These are phyloP conservation scores for Hoplias malabaricus DNA, from an alignment of 2,113 vertebrate genomes.

Conservation along the genomic window DNA sequence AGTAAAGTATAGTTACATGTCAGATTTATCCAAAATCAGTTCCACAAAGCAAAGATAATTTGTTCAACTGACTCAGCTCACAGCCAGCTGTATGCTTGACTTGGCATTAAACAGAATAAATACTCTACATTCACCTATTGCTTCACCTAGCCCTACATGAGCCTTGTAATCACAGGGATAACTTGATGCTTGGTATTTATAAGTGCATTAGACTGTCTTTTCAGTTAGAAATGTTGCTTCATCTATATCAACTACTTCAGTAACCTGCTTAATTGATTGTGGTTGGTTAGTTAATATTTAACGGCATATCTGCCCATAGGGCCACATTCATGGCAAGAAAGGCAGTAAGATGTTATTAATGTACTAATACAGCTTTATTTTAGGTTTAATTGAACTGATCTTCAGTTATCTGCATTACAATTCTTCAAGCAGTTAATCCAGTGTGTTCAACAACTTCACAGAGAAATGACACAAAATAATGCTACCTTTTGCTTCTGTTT, in stretches of 20 bases:
- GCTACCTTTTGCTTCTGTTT: conserved; percentile 77
- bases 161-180: neutral
- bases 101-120: neutral
- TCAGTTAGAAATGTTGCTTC: neutral
- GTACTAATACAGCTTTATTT: too few species aligned
- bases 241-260: neutral
- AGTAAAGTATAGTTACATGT: neutral
- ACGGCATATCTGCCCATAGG: too few species aligned
- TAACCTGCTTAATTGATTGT: neutral
- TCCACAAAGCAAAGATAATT: neutral
- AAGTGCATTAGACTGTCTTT: neutral
- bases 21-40: neutral
- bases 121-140: neutral
- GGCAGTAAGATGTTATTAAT: too few species aligned
- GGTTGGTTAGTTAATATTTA: too few species aligned
- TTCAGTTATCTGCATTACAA: neutral
- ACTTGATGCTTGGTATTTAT: neutral
- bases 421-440: neutral
- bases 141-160: neutral
- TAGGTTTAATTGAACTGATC: too few species aligned
- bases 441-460: neutral
- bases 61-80: neutral
- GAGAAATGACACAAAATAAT: neutral
- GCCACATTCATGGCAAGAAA: too few species aligned
- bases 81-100: neutral